Evolutionary conservation across 2,888 invertebrate species (phyloP).

Genomic region (Yponomeuta malinellus): DNA sequence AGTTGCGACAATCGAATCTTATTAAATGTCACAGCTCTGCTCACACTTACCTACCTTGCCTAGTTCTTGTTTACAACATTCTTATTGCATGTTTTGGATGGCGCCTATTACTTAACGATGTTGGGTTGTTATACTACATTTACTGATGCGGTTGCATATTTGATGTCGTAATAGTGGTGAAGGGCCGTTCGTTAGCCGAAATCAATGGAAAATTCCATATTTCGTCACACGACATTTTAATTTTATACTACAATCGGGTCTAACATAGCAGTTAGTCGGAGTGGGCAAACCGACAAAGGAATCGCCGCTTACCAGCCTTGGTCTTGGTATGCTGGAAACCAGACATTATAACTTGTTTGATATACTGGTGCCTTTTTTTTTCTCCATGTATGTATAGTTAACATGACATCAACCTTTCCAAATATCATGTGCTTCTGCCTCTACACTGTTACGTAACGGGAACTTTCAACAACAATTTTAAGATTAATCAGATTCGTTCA

Average conservation of each 20-base stretch:
- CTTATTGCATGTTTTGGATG: conserved; percentile 6
- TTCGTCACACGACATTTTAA: not conserved
- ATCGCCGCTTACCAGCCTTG: not conserved
- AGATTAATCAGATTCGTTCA: too few relatives aligned
- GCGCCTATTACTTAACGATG: conserved; percentile 11
- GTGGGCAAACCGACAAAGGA: not conserved
- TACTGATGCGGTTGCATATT: conserved; percentile 5
- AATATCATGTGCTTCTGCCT: too few relatives aligned
- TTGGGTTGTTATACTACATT: conserved; percentile 6
- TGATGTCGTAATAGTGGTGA: conserved; percentile 17
- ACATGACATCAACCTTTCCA: too few relatives aligned
- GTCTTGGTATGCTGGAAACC: not conserved
- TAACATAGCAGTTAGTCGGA: too few relatives aligned
- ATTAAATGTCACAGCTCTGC: not conserved
- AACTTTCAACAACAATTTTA: too few relatives aligned
- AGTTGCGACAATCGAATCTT: conserved; percentile 33
- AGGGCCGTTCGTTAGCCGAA: conserved; percentile 12
- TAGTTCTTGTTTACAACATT: conserved; percentile 1
- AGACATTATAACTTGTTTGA: not conserved
- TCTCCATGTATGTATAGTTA: too few relatives aligned
- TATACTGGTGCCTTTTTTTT: too few relatives aligned
- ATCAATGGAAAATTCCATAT: conserved; percentile 15
- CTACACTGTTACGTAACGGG: too few relatives aligned
- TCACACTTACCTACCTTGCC: not conserved
- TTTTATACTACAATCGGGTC: not conserved